Percentiles rank a stretch among this genome's conserved stretches.
Evolutionary conservation across 2,797 vertebrate species (phyloP).

Genomic region (Eremophila alpestris): DNA sequence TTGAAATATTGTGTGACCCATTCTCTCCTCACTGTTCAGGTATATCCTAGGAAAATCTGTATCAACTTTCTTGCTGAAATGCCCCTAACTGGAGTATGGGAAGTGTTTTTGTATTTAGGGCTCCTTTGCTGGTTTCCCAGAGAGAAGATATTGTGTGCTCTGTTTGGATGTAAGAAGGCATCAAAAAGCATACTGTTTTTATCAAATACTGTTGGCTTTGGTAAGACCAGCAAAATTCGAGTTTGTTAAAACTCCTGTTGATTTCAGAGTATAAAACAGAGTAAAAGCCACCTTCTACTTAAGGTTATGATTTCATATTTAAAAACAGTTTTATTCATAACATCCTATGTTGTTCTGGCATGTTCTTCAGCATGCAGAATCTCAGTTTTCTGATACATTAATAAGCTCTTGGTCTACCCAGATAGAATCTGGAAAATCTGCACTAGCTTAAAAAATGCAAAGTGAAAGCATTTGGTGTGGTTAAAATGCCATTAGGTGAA

Average conservation of each 20-base stretch:
- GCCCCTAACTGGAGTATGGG: not conserved
- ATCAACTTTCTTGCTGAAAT: not conserved
- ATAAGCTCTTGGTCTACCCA: fast-evolving
- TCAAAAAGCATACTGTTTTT: not conserved
- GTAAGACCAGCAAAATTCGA: not conserved
- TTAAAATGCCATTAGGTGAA: not conserved
- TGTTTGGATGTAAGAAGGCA: not conserved
- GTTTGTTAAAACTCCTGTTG: not conserved
- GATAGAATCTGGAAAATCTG: not conserved
- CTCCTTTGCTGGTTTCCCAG: not conserved
- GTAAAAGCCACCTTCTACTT: not conserved
- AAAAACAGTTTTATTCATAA: not conserved
- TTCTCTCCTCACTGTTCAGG: not conserved
- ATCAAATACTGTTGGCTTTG: not conserved
- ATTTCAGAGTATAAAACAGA: not conserved
- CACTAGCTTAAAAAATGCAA: not conserved
- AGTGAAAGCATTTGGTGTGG: not conserved
- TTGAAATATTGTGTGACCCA: not conserved
- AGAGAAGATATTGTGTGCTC: not conserved
- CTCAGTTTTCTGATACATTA: not conserved
- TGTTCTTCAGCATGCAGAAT: not conserved
- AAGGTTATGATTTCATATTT: not conserved
- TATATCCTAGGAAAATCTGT: not conserved
- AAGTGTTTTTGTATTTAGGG: not conserved
- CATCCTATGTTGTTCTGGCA: not conserved